Percentiles rank a stretch among this genome's conserved stretches.
Conservation (phyloP, 2,888 invertebrate genomes). For the Cryptus viduatorius region DNA sequence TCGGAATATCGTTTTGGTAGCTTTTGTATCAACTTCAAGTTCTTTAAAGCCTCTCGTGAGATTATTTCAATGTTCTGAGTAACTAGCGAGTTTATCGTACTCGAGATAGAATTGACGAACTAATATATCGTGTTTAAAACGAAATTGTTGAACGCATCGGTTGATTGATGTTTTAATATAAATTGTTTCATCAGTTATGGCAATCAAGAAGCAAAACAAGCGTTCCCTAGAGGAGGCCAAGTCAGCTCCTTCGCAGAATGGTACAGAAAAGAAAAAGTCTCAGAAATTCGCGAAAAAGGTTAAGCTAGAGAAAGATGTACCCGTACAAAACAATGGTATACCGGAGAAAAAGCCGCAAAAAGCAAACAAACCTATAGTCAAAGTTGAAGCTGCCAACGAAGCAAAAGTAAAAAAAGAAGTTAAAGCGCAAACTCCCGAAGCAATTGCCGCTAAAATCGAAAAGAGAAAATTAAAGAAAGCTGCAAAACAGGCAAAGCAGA, state of each 20-base stretch:
- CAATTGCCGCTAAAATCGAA: background rate
- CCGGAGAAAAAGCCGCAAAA: background rate
- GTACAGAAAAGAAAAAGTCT: background rate
- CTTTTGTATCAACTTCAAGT: background rate
- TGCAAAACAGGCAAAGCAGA: slow-evolving; percentile 22
- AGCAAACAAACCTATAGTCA: background rate
- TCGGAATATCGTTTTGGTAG: background rate
- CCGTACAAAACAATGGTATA: background rate
- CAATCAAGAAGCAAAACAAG: slow-evolving; percentile 60
- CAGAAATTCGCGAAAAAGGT: slow-evolving; percentile 18
- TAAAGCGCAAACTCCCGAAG: background rate
- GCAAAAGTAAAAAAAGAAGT: slow-evolving; percentile 10
- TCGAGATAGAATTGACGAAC: background rate
- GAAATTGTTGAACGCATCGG: background rate
- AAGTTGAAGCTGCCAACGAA: background rate
- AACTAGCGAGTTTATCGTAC: background rate
- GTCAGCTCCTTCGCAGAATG: background rate
- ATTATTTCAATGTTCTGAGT: background rate
- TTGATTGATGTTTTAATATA: background rate
- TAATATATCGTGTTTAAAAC: background rate
- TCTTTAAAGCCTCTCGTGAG: background rate
- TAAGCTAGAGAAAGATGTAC: background rate
- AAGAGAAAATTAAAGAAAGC: slow-evolving; percentile 5
- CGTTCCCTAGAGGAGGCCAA: slow-evolving; percentile 48
- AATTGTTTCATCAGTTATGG: slow-evolving; percentile 22